These are phyloP conservation scores for Ostrea edulis DNA, from an alignment of 1,140 invertebrate species.

Conservation along the genomic window DNA sequence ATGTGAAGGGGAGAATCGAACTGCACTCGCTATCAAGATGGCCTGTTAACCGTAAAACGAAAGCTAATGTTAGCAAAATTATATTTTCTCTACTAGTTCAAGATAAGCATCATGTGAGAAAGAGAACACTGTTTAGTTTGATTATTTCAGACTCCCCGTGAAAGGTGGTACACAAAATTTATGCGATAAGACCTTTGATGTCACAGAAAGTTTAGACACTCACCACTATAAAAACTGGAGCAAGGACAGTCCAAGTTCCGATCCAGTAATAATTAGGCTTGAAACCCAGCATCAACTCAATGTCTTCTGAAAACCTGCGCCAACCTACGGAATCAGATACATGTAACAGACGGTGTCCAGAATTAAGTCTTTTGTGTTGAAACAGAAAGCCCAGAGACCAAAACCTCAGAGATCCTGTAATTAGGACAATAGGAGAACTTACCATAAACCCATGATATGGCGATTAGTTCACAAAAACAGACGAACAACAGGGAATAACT, in stretches of 20 bases:
- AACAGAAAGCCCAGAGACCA: background rate
- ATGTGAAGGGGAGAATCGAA: conserved; percentile 56
- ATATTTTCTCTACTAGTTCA: no score
- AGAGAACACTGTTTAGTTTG: no score
- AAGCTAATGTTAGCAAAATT: no score
- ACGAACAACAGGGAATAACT: conserved; percentile 88
- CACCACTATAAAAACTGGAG: conserved; percentile 84
- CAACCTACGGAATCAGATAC: conserved; percentile 75
- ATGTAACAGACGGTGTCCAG: no score
- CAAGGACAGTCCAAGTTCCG: conserved; percentile 83
- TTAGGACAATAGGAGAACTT: conserved; percentile 61
- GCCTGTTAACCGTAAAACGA: conserved; percentile 48
- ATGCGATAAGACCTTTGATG: no score
- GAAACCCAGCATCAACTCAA: conserved; percentile 86
- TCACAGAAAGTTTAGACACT: no score
- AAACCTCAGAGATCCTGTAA: background rate
- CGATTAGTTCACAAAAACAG: conserved; percentile 84
- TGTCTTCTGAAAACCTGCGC: conserved; percentile 83
- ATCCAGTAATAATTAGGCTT: conserved; percentile 83
- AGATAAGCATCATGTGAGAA: no score
- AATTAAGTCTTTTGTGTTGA: no score
- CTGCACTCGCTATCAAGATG: conserved; percentile 62
- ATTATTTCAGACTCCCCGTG: no score
- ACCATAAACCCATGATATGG: conserved; percentile 89
- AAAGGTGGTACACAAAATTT: no score